Base-by-base conservation (phyloP, 1,140 invertebrate genomes). In the Pantala flavescens region DNA sequence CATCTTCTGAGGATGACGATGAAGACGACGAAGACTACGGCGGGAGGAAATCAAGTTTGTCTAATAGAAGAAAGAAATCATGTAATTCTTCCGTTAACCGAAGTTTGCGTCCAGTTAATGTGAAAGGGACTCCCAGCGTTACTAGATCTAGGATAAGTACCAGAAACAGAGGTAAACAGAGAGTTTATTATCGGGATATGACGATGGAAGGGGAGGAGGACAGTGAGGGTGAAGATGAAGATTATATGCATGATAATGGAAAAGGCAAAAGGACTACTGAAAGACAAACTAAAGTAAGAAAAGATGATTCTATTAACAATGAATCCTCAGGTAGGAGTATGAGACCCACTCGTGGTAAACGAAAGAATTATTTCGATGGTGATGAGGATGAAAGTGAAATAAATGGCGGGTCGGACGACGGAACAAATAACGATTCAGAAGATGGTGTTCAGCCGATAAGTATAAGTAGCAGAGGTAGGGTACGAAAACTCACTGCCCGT, bases 391-490 rank as follows among this genome's bases (percentile, higher is more conserved):
- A 82, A 43, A 63, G 49, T 63, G 49, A 63, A 21, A 7, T 63
- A 14, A 63, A 63, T 14, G 49, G 49, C 12, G 49, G 49, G 16
- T 79, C 78, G 2, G 80, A 82, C 23, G 78, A 76, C 70, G 75
- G 70, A 77, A 24, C 23, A 73, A 3, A 73, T 74, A 23, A 78
- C 77, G 74, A 76, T 73, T 24, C 75, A 78, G 73, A 79, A 77
- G 73, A 80, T 76, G 71, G 71, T 71, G 74, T 77, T 77, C 83
- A 82, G 78, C 79, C 86, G 79, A 85, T 90, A 78, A 86, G 87
- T 84, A 85, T 92, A 43, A 95, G 93, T 82, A 95, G 92, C 79
- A 86, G 94, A 43, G 94, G 94, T 9, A 86, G 94, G 49, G 87
- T 96, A 55, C 87, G 93, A 28, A 92, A 91, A 83, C 87, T 94